Conservation (phyloP, 2,113 vertebrate genomes). For the Bubo bubo region DNA sequence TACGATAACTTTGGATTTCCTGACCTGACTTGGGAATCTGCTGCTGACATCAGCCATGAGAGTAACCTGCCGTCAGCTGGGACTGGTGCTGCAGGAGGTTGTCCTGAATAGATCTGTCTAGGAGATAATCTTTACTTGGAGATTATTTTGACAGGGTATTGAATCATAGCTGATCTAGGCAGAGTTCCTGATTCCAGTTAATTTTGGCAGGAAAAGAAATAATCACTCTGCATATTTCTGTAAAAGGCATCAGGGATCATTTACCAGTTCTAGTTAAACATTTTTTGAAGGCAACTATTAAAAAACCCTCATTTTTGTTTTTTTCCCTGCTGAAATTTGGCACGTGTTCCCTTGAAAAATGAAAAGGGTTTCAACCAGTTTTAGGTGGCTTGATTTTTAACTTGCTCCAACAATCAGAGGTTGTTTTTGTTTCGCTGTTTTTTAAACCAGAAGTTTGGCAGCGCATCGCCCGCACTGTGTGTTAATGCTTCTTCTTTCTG, state of each 20-base stretch:
- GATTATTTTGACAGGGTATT: not conserved
- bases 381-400: not conserved
- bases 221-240: not conserved
- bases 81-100: not conserved
- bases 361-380: not conserved
- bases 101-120: not conserved
- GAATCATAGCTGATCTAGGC: conserved; percentile 13
- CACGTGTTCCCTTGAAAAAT: not conserved
- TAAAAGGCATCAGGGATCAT: not conserved
- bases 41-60: conserved; percentile 8
- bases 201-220: not conserved
- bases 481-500: not conserved
- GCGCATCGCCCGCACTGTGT: accelerated
- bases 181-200: conserved; percentile 10
- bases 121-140: not conserved
- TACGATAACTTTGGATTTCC: not conserved
- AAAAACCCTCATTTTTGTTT: not conserved
- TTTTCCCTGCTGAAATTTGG: not conserved
- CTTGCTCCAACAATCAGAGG: not conserved
- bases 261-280: not conserved
- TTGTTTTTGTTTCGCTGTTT: not conserved
- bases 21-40: not conserved
- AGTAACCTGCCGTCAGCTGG: not conserved
- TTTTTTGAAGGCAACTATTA: not conserved
- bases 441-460: not conserved